Evolutionary conservation across 1,140 invertebrate genomes (phyloP).

Genomic region (Bombus cullumanus): DNA sequence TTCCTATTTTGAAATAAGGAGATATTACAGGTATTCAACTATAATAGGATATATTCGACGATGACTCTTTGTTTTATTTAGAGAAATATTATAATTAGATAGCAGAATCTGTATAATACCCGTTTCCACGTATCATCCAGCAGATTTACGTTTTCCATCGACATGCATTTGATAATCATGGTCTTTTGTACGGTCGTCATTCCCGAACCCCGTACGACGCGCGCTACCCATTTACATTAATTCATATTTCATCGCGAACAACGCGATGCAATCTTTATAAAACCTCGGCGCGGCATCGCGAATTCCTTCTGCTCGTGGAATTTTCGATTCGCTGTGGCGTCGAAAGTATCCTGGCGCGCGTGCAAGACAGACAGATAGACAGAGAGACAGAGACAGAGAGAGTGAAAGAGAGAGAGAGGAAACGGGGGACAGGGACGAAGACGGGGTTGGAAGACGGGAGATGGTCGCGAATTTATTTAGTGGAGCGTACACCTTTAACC

Average conservation of each 20-base stretch:
- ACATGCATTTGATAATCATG: slow-evolving; percentile 22
- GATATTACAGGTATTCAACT: not conserved
- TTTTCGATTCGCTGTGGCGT: slow-evolving; percentile 16
- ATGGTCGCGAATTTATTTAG: slow-evolving; percentile 64
- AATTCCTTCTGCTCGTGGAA: slow-evolving; percentile 30
- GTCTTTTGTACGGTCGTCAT: slow-evolving; percentile 8
- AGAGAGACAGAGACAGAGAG: too few relatives aligned
- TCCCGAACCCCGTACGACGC: not conserved
- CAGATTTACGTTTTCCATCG: not conserved
- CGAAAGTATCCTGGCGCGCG: slow-evolving; percentile 27
- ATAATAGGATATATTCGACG: not conserved
- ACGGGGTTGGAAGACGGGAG: slow-evolving; percentile 44
- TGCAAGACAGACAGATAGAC: not conserved
- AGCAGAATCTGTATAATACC: not conserved
- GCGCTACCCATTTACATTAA: not conserved
- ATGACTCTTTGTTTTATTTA: not conserved
- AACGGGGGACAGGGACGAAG: not conserved
- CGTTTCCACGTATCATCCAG: not conserved
- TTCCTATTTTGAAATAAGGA: not conserved
- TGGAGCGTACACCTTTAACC: slow-evolving; percentile 67
- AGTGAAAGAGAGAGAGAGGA: not conserved
- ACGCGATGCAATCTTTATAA: slow-evolving; percentile 22
- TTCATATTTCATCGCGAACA: slow-evolving; percentile 35
- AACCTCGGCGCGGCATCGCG: not conserved
- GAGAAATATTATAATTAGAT: not conserved